These are phyloP conservation scores for Bovichtus diacanthus DNA, from an alignment of 2,797 vertebrate species.

Conservation along the genomic window DNA sequence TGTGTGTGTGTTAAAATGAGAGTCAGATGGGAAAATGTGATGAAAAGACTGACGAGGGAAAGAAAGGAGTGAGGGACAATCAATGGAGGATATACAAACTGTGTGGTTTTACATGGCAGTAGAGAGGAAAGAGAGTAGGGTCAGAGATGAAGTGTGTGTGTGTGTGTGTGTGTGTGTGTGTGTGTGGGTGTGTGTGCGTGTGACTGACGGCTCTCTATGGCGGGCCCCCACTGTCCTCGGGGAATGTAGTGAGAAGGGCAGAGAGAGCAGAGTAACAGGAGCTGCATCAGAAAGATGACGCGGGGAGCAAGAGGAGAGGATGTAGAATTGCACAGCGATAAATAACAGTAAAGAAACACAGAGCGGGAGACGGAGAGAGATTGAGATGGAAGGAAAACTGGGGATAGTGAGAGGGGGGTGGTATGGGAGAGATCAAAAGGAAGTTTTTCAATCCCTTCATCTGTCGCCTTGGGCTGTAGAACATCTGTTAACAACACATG, in stretches of 20 bases:
- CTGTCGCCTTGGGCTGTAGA: slow-evolving; percentile 36
- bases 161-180: slow-evolving; percentile 14
- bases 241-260: slow-evolving; percentile 18
- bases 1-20: background rate
- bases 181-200: background rate
- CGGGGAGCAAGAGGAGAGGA: background rate
- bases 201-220: slow-evolving; percentile 11
- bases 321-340: background rate
- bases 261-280: slow-evolving; percentile 30
- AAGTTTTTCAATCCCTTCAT: slow-evolving; percentile 29
- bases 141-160: slow-evolving; percentile 28
- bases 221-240: background rate
- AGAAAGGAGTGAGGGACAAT: slow-evolving; percentile 17
- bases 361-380: background rate
- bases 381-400: background rate
- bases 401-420: background rate
- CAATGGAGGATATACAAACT: background rate
- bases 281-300: slow-evolving; percentile 37
- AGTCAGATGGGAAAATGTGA: background rate
- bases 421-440: slow-evolving; percentile 37
- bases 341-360: slow-evolving; percentile 13
- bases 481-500: slow-evolving; percentile 23
- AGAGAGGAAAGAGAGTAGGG: slow-evolving; percentile 14
- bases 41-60: background rate
- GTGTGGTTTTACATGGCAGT: slow-evolving; percentile 15